These are phyloP conservation scores for Pipistrellus pygmaeus DNA, from an alignment of 2,797 vertebrate genomes.

Conservation along the genomic window DNA sequence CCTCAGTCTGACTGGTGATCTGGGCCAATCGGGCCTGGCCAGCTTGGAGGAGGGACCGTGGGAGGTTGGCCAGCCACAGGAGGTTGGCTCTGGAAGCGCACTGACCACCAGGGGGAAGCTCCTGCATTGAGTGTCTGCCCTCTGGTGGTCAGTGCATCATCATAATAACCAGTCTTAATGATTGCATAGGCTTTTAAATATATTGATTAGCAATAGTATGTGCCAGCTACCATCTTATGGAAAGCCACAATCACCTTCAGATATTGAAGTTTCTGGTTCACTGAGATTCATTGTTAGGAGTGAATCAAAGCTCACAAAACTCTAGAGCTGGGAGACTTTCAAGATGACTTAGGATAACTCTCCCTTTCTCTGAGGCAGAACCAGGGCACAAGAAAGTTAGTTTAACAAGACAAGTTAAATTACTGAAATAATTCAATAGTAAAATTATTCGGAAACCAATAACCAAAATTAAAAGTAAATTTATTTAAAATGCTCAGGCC, in stretches of 20 bases:
- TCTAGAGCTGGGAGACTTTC: slow-evolving; percentile 29
- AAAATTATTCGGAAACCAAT: slow-evolving; percentile 27
- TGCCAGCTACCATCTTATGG: background rate
- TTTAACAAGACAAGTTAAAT: background rate
- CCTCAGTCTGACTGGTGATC: too few species aligned
- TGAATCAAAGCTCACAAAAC: slow-evolving; percentile 28
- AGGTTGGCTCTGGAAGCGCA: too few species aligned
- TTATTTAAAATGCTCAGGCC: slow-evolving; percentile 27
- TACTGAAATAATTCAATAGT: slow-evolving; percentile 47
- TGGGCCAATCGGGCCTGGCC: too few species aligned
- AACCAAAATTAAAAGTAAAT: background rate
- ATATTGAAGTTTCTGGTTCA: slow-evolving; percentile 33
- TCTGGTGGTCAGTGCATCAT: too few species aligned
- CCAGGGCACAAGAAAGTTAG: background rate
- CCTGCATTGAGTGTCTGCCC: too few species aligned
- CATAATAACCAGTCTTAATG: too few species aligned
- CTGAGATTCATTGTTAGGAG: background rate
- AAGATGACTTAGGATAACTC: slow-evolving; percentile 28
- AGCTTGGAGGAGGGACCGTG: too few species aligned
- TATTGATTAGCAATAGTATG: background rate
- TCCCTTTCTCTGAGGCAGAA: slow-evolving; percentile 42
- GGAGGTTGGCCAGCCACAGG: too few species aligned
- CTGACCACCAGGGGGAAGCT: too few species aligned
- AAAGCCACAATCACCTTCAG: slow-evolving; percentile 38
- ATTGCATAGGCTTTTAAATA: too few species aligned